Evolutionary conservation across 2,797 vertebrate genomes (phyloP), one percentile per base, ranked within the genome.

Genomic region (Brachyalestes nurse): DNA sequence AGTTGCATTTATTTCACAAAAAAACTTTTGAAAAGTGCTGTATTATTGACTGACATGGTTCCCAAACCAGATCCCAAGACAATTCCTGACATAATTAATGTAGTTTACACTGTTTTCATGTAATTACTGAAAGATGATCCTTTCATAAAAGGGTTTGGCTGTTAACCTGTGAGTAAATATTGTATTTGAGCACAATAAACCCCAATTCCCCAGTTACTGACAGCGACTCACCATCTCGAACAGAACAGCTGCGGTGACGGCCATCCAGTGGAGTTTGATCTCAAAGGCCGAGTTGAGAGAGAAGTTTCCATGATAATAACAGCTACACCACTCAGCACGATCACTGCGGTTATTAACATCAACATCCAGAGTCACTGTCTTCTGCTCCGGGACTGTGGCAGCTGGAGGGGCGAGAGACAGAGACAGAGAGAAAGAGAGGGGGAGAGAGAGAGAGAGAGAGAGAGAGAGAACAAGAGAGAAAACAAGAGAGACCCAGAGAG

Each of bases 151-250:
- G n/a, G n/a, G n/a, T n/a, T n/a, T n/a, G n/a, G n/a, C n/a, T n/a
- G n/a, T n/a, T n/a, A n/a, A n/a, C n/a, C n/a, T n/a, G n/a, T n/a
- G n/a, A n/a, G n/a, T n/a, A n/a, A n/a, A n/a, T n/a, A n/a, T n/a
- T n/a, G n/a, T n/a, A n/a, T n/a, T n/a, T n/a, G n/a, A n/a, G n/a
- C n/a, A n/a, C n/a, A n/a, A n/a, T n/a, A n/a, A n/a, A n/a, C n/a
- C n/a, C n/a, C n/a, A n/a, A n/a, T n/a, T n/a, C n/a, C n/a, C n/a
- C n/a, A n/a, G n/a, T n/a, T n/a, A n/a, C n/a, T n/a, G n/a, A n/a
- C n/a, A n/a, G n/a, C n/a, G n/a, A n/a, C n/a, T n/a, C n/a, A 99
- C 98, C 97, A 99, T 99, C 93, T 99, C 97, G 16, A 97, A 99
- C 14, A 99, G 97, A 42, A 99, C 96, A 0, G 97, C 97, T 0